phyloP scores from a whole-genome alignment of 2,113 vertebrate species.

The Grus americana region DNA sequence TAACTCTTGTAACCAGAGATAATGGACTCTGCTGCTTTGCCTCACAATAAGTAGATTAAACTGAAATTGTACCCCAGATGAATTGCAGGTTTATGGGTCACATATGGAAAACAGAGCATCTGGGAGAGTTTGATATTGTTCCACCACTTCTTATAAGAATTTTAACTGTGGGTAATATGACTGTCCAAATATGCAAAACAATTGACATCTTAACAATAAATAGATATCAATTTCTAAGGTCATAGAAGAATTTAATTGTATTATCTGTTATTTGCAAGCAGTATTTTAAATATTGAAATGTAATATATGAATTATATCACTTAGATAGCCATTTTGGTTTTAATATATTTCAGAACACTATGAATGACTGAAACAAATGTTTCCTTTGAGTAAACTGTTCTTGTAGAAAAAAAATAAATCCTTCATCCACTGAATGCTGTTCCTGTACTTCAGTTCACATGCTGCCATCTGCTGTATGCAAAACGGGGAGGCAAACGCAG shows the following conservation, averaged over 20 bases:
- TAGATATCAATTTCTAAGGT: background rate
- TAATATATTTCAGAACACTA: background rate
- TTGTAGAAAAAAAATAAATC: slow-evolving; percentile 26
- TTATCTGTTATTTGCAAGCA: background rate
- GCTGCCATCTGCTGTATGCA: background rate
- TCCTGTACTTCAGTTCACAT: background rate
- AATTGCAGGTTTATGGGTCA: background rate
- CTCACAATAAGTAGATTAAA: background rate
- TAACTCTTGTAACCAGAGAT: background rate
- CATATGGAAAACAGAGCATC: background rate
- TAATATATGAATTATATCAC: background rate
- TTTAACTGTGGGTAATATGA: background rate
- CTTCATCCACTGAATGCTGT: background rate
- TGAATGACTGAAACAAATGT: background rate
- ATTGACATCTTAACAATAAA: background rate
- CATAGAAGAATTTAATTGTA: background rate
- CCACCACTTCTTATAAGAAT: background rate
- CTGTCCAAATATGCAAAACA: background rate
- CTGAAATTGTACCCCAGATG: background rate
- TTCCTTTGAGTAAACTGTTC: background rate
- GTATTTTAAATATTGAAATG: background rate
- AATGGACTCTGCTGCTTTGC: background rate
- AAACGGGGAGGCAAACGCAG: background rate
- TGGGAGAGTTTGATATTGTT: background rate
- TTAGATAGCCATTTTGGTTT: background rate